phyloP scores from a whole-genome alignment of 2,113 vertebrate genomes.

The Uria aalge region DNA sequence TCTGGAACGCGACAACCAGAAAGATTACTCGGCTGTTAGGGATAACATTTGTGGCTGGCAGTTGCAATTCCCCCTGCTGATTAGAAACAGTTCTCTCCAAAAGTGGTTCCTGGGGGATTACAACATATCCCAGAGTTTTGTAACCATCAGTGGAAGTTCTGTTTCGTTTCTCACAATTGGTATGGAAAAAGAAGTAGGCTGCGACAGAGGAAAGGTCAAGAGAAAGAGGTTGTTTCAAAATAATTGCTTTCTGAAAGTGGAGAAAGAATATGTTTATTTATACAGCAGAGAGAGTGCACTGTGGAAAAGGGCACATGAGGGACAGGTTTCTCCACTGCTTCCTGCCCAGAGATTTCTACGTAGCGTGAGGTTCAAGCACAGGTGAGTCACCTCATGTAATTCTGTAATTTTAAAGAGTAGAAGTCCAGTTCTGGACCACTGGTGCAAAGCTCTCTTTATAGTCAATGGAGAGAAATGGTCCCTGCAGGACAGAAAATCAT shows the following conservation, averaged over 20 bases:
- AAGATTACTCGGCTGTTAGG: background rate
- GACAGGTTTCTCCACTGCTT: background rate
- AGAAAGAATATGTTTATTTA: background rate
- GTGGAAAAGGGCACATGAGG: background rate
- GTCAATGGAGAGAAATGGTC: background rate
- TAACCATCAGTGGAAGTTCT: background rate
- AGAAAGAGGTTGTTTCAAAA: conserved; percentile 1
- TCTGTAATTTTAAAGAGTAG: background rate
- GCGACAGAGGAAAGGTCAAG: background rate
- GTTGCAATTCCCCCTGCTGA: background rate
- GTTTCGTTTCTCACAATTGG: background rate
- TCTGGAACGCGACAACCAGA: background rate
- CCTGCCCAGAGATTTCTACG: background rate
- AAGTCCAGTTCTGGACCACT: background rate
- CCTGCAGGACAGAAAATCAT: accelerated
- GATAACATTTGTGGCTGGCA: background rate
- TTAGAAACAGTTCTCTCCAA: background rate
- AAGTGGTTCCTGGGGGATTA: background rate
- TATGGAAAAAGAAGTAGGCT: background rate
- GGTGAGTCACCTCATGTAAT: background rate
- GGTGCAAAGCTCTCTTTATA: background rate
- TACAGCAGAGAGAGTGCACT: background rate
- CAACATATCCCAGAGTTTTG: background rate
- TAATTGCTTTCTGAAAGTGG: background rate
- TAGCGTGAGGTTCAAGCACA: background rate